A percentile compares a stretch with the other conserved stretches of the same genome.
These are phyloP conservation scores for Lutjanus argentimaculatus DNA, from an alignment of 2,797 vertebrate species.

Conservation along the genomic window DNA sequence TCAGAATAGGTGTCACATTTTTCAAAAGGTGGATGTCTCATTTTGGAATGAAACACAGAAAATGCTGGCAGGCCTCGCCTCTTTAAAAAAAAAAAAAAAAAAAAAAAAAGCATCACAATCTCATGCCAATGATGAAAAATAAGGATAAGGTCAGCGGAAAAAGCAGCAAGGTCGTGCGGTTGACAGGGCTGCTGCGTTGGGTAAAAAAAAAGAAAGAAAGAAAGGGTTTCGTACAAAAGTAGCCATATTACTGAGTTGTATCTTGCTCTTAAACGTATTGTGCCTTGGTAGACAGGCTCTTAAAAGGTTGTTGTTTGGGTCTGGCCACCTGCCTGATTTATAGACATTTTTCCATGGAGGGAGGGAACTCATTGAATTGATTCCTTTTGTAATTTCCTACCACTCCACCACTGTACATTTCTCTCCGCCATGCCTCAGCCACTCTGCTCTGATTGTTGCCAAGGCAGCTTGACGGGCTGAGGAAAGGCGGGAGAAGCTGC, in stretches of 20 bases:
- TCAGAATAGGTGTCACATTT: slow-evolving; percentile 59
- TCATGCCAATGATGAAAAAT: slow-evolving; percentile 23
- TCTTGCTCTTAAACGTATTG: slow-evolving; percentile 59
- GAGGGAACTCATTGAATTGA: slow-evolving; percentile 76
- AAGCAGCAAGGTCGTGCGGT: slow-evolving; percentile 26
- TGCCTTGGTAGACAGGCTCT: slow-evolving; percentile 60
- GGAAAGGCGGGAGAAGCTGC: slow-evolving; percentile 70
- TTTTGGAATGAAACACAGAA: slow-evolving; percentile 44
- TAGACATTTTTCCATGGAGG: slow-evolving; percentile 68
- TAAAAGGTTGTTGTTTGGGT: slow-evolving; percentile 73
- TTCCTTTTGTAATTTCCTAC: slow-evolving; percentile 82
- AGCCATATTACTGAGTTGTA: slow-evolving; percentile 35
- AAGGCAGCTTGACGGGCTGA: slow-evolving; percentile 73
- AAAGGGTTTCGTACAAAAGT: slow-evolving; percentile 34
- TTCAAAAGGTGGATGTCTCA: slow-evolving; percentile 61
- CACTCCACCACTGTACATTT: slow-evolving; percentile 73
- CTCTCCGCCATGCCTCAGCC: slow-evolving; percentile 67
- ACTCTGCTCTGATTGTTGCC: slow-evolving; percentile 74
- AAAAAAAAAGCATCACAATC: slow-evolving; percentile 21
- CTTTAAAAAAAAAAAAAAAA: too few relatives aligned
- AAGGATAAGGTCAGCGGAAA: slow-evolving; percentile 19
- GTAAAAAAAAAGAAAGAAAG: slow-evolving; percentile 10
- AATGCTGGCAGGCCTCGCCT: slow-evolving; percentile 13
- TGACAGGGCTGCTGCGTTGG: slow-evolving; percentile 23
- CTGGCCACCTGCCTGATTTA: slow-evolving; percentile 74